Evolutionary conservation across 2,888 invertebrate species (phyloP), one percentile per base, ranked within the genome.

Genomic region (Hylaea fasciaria): DNA sequence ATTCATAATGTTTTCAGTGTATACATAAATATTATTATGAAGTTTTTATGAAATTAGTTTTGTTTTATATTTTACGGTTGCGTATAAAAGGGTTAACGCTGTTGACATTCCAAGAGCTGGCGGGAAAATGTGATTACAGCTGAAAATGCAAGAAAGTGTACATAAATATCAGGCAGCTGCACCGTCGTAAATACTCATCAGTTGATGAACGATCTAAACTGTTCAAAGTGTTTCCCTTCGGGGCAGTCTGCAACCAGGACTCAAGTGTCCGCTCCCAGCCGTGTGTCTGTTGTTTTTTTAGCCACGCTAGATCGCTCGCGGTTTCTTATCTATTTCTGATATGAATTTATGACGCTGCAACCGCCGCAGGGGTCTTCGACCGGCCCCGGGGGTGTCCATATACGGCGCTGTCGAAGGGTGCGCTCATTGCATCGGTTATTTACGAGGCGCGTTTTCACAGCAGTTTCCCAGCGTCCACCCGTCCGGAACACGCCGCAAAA

Each of bases 401-500:
- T 71, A 76, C 48, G 74, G 75, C 65, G 48, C 51, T 14, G 46
- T 44, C 32, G 65, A 65, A 72, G 74, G 73, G 72, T 70, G 73
- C 49, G 53, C 61, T 75, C 74, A 74, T 73, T 73, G 71, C 59
- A 62, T 50, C 66, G 61, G 62, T 62, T 65, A 69, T 62, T 66
- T 67, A 55, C 63, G 64, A 60, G 68, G 55, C 64, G 67, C 71
- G 72, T 77, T 84, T 83, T 82, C 83, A 76, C 77, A 77, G 74
- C 76, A 71, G 77, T 84, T 87, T 89, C 87, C 86, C 91, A 87
- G 85, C 70, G 71, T 65, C 70, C 81, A 78, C 64, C 81, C 76
- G 76, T 68, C 81, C 82, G 87, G 82, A 83, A 87, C 86, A 68
- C 66, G 73, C 71, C 40, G 59, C 81, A 82, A 89, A 90, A 91